Conservation (phyloP, 2,113 vertebrate species). For the human (Homo sapiens) region GRCh38 chr13:23983501-23984000, state of each 20-base stretch:
- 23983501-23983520: neutral
- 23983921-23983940: neutral
- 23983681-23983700: neutral
- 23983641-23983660: neutral
- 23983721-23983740: neutral
- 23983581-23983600: neutral
- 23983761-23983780: neutral
- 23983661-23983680: neutral
- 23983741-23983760: constrained; percentile 2
- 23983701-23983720: neutral
- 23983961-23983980: neutral
- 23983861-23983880: neutral
- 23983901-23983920: neutral
- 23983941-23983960: neutral
- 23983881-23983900: neutral
- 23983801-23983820: neutral
- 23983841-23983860: neutral
- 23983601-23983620: neutral
- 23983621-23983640: neutral
- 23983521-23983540: neutral
- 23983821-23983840: neutral
- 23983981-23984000: neutral
- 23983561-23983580: neutral
- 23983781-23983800: neutral
- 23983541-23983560: neutral